Evolutionary conservation across 2,888 invertebrate genomes (phyloP), one percentile per base, ranked within the genome.

Genomic region (Lithophane ornitopus): DNA sequence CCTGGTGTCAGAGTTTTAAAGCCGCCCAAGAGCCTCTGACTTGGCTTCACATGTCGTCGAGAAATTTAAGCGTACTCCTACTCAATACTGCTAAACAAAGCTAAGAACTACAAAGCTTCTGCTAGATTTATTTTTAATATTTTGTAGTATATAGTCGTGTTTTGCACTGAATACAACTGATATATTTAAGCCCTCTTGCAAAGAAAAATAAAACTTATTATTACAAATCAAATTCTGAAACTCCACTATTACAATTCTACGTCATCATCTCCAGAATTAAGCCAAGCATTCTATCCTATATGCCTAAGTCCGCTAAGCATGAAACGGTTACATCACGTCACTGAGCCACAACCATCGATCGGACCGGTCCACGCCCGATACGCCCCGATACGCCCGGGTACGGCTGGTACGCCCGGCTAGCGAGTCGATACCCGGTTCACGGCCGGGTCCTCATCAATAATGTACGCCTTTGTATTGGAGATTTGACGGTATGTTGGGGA

Each of bases 311-410:
- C 34, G 68, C 72, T 77, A 79, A 87, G 78, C 82, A 85, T 85
- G 85, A 82, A 79, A 82, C 84, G 77, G 82, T 84, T 73, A 85
- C 76, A 85, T 82, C 85, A 87, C 85, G 84, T 76, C 81, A 88
- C 69, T 72, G 82, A 84, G 87, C 86, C 89, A 88, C 80, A 82
- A 80, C 89, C 88, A 91, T 91, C 90, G 90, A 91, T 86, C 90
- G 74, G 84, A 66, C 81, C 75, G 80, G 80, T 82, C 84, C 82
- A 82, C 85, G 84, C 85, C 86, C 89, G 90, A 67, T 88, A 85
- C 85, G 78, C 86, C 89, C 87, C 85, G 88, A 70, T 77, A 82
- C 85, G 83, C 84, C 87, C 90, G 86, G 90, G 69, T 88, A 84
- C 84, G 78, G 85, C 87, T 84, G 84, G 87, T 67, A 54, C 52